phyloP scores from a whole-genome alignment of 2,113 vertebrate species.

The Bungarus multicinctus region DNA sequence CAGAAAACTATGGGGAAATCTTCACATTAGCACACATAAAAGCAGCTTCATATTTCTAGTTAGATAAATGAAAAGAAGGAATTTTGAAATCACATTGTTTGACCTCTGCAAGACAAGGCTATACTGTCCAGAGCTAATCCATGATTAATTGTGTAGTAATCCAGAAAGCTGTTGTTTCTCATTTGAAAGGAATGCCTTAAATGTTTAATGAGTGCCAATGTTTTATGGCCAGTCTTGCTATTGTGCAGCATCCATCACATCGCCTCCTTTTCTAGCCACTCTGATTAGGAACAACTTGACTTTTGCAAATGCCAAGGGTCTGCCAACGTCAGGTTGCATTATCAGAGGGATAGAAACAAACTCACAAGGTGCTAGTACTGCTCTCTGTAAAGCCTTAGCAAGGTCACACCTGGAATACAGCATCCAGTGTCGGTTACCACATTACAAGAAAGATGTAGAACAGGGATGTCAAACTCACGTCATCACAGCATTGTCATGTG shows the following conservation, averaged over 20 bases:
- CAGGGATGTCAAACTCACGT: too few species aligned
- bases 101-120: slow-evolving; percentile 43
- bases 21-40: neutral
- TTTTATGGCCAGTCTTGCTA: neutral
- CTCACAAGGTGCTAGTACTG: neutral
- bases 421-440: neutral
- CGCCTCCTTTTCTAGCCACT: neutral
- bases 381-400: neutral
- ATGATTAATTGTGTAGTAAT: slow-evolving; percentile 49
- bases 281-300: neutral
- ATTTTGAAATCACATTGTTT: slow-evolving; percentile 46
- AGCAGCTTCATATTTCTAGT: neutral
- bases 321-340: neutral
- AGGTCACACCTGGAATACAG: too few species aligned
- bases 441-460: neutral
- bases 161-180: slow-evolving; percentile 41
- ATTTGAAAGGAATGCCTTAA: slow-evolving; percentile 22
- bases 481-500: too few species aligned
- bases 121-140: slow-evolving; percentile 52
- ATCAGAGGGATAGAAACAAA: neutral
- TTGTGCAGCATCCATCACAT: neutral
- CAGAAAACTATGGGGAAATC: neutral
- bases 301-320: neutral
- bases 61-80: slow-evolving; percentile 34
- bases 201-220: neutral